phyloP scores from a whole-genome alignment of 1,140 invertebrate species.

The Leptinotarsa lineolata region DNA sequence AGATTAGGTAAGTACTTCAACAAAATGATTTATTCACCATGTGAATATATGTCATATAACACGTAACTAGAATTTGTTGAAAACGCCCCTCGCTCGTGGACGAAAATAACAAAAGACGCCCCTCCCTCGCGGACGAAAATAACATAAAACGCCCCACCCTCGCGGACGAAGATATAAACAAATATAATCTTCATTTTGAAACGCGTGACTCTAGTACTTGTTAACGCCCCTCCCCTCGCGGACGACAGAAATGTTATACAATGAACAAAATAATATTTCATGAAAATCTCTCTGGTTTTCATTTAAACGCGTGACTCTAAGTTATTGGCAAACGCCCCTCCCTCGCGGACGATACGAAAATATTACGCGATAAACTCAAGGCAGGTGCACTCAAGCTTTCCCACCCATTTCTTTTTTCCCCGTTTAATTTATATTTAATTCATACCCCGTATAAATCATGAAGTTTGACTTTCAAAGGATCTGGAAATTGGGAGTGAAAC shows the following conservation, averaged over 20 bases:
- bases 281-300: constrained; percentile 23
- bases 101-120: neutral
- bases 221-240: constrained; percentile 32
- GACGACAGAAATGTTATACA: constrained; percentile 32
- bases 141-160: neutral
- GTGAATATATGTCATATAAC: neutral
- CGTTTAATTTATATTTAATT: constrained; percentile 36
- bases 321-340: constrained; percentile 39
- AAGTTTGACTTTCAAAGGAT: constrained; percentile 47
- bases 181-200: constrained; percentile 12
- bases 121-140: constrained; percentile 13
- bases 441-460: constrained; percentile 52
- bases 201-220: constrained; percentile 22
- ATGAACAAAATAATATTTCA: constrained; percentile 21
- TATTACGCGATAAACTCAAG: constrained; percentile 43
- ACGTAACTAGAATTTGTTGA: constrained; percentile 3
- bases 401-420: constrained; percentile 47
- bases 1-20: neutral
- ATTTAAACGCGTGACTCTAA: constrained; percentile 36
- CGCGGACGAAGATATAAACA: constrained; percentile 6
- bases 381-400: constrained; percentile 52
- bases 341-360: constrained; percentile 36
- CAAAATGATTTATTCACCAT: neutral
- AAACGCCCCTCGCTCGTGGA: constrained; percentile 4
- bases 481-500: constrained; percentile 51